phyloP scores from a whole-genome alignment of 2,888 invertebrate genomes.

The Myopa tessellatipennis region DNA sequence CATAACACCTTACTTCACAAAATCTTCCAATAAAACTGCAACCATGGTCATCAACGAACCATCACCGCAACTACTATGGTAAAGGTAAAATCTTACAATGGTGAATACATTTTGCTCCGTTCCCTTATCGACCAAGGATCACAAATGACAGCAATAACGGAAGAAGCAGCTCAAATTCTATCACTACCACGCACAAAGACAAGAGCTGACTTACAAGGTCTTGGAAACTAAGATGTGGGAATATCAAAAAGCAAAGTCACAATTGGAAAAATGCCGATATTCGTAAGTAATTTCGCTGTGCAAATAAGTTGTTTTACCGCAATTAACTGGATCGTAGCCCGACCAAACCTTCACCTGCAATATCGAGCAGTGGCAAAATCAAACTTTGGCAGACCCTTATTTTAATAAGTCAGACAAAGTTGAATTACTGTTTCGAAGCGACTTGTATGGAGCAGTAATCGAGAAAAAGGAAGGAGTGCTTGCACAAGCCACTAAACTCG shows the following conservation, averaged over 20 bases:
- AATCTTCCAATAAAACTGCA: background rate
- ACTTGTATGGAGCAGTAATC: too few relatives aligned
- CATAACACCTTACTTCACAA: slow-evolving; percentile 16
- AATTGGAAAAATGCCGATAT: slow-evolving; percentile 27
- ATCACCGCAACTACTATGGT: background rate
- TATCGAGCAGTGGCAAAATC: background rate
- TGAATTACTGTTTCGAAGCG: background rate
- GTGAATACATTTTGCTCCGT: slow-evolving; percentile 25
- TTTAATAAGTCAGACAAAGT: background rate
- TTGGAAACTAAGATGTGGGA: slow-evolving; percentile 14
- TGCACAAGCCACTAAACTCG: background rate
- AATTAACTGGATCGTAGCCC: background rate
- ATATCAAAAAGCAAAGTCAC: slow-evolving; percentile 16
- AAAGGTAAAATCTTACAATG: slow-evolving; percentile 11
- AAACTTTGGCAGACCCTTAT: background rate
- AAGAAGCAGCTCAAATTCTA: slow-evolving; percentile 24
- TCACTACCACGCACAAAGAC: slow-evolving; percentile 17
- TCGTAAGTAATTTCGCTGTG: slow-evolving; percentile 6
- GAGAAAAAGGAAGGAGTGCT: too few relatives aligned
- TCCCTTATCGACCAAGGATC: slow-evolving; percentile 30
- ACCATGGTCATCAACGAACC: too few relatives aligned
- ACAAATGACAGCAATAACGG: slow-evolving; percentile 29
- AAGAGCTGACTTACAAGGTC: slow-evolving; percentile 13
- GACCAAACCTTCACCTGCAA: background rate
- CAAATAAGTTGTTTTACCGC: background rate